Evolutionary conservation across 2,797 vertebrate genomes (phyloP).

Genomic region (Hydrophis major): DNA sequence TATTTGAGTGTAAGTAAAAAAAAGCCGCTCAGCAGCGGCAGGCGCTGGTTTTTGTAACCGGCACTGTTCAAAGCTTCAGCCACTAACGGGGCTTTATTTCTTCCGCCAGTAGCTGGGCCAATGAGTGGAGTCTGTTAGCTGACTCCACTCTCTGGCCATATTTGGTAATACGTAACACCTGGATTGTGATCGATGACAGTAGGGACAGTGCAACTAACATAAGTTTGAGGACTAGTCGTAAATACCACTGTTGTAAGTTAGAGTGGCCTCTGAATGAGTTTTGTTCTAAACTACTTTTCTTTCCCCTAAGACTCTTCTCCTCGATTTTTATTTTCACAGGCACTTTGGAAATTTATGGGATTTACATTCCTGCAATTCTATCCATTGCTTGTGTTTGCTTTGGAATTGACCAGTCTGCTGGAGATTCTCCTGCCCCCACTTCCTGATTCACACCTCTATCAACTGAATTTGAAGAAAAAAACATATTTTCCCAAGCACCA

Average conservation of each 20-base stretch:
- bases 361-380: not conserved
- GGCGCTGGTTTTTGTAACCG: too few relatives aligned
- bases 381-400: not conserved
- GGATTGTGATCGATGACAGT: not conserved
- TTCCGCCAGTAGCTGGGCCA: too few relatives aligned
- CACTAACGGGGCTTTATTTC: too few relatives aligned
- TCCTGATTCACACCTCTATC: not conserved
- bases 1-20: too few relatives aligned
- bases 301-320: not conserved
- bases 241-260: not conserved
- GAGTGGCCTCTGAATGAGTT: not conserved
- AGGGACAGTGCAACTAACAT: not conserved
- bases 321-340: not conserved
- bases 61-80: too few relatives aligned
- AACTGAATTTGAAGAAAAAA: not conserved
- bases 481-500: not conserved
- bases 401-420: not conserved
- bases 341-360: not conserved
- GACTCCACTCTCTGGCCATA: too few relatives aligned
- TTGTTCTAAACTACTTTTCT: not conserved
- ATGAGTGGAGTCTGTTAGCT: too few relatives aligned
- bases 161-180: too few relatives aligned
- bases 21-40: too few relatives aligned
- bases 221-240: not conserved
- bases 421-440: not conserved